Percentiles rank a stretch among this genome's conserved stretches.
phyloP scores from a whole-genome alignment of 2,113 vertebrate genomes.

The Hoplias malabaricus region DNA sequence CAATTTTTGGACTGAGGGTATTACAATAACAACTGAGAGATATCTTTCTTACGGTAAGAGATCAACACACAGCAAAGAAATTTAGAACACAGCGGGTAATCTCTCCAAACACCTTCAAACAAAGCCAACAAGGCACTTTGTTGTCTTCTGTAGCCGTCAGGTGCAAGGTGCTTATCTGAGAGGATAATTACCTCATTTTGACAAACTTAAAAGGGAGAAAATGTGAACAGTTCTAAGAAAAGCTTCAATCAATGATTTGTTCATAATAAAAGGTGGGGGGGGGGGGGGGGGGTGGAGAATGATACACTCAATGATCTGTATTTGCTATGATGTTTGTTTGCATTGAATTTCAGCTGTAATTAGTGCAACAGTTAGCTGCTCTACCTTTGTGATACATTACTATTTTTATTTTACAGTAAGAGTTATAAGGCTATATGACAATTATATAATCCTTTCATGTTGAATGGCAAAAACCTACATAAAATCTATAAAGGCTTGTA shows the following conservation, averaged over 20 bases:
- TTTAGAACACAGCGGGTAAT: not conserved
- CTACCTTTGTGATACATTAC: too few species aligned
- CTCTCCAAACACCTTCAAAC: not conserved
- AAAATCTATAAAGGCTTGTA: too few species aligned
- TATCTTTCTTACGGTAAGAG: not conserved
- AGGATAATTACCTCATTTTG: not conserved
- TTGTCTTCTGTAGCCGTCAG: not conserved
- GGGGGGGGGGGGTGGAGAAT: too few species aligned
- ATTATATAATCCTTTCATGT: too few species aligned
- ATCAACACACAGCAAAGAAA: not conserved
- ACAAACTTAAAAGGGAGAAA: not conserved
- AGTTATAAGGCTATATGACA: too few species aligned
- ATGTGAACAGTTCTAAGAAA: not conserved
- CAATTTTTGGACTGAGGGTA: not conserved
- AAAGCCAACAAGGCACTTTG: constrained; percentile 7
- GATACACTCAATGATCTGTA: not conserved
- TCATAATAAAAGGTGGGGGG: not conserved
- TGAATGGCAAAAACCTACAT: too few species aligned
- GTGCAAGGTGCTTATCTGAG: constrained; percentile 8
- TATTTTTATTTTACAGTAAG: too few species aligned
- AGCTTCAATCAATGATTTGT: not conserved
- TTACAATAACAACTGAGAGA: not conserved
- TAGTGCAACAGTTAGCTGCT: too few species aligned
- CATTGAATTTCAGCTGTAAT: not conserved
- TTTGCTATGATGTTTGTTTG: not conserved